Evolutionary conservation across 2,113 vertebrate genomes (phyloP).

Genomic region (Spilogale gracilis): DNA sequence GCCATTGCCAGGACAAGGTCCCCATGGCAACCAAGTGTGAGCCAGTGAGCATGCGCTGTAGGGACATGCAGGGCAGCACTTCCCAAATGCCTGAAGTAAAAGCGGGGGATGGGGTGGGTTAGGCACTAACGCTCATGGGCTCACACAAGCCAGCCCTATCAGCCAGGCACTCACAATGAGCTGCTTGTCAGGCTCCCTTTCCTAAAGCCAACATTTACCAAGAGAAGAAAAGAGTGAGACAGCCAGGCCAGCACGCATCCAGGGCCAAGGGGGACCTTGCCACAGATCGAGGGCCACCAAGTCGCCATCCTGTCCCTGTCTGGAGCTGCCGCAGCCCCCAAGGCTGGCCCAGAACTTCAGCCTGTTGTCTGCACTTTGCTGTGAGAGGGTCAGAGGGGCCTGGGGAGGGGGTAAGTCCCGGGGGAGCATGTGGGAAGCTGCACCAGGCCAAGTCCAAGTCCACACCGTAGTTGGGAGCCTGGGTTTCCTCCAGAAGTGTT

Average conservation of each 20-base stretch:
- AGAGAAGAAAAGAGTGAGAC: background rate
- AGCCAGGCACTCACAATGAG: constrained; percentile 79
- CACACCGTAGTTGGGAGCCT: rapidly evolving
- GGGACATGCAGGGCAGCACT: background rate
- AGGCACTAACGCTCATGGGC: background rate
- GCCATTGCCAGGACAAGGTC: constrained; percentile 66
- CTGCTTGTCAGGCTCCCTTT: constrained; percentile 67
- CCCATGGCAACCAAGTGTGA: constrained; percentile 73
- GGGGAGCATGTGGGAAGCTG: rapidly evolving
- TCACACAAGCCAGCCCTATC: background rate
- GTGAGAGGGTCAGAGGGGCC: no score
- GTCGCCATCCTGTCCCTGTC: background rate
- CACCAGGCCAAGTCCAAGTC: no score
- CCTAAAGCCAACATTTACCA: constrained; percentile 77
- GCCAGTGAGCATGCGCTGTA: constrained; percentile 46
- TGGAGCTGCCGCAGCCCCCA: background rate
- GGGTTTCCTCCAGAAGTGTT: background rate
- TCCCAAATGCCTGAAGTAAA: background rate
- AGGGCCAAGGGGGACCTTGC: background rate
- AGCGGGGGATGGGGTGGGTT: background rate
- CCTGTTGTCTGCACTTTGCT: rapidly evolving
- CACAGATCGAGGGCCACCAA: background rate
- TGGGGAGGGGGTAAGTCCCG: background rate
- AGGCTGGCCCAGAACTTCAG: background rate
- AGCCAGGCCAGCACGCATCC: constrained; percentile 29